phyloP scores from a whole-genome alignment of 2,888 invertebrate species.

The Melieria crassipennis region DNA sequence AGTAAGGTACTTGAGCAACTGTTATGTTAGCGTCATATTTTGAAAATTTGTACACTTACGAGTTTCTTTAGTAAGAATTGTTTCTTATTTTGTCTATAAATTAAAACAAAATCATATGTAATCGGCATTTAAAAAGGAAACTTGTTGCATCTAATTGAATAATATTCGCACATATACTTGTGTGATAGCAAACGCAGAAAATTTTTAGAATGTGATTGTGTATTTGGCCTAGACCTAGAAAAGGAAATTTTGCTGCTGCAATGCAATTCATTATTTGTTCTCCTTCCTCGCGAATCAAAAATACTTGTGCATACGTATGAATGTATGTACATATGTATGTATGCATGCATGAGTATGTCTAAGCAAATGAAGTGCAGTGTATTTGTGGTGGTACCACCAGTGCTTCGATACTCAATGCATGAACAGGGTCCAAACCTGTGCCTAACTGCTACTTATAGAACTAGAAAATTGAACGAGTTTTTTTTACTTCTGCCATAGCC shows the following conservation, averaged over 20 bases:
- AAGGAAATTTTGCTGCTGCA: slow-evolving; percentile 62
- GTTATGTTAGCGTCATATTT: too few species aligned
- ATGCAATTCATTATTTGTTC: slow-evolving; percentile 55
- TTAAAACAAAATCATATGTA: too few species aligned
- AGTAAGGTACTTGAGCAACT: too few species aligned
- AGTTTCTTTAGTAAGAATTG: too few species aligned
- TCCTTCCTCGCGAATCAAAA: slow-evolving; percentile 59
- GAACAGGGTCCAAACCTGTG: too few species aligned
- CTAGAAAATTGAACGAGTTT: too few species aligned
- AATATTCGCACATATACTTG: neutral
- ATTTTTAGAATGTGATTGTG: slow-evolving; percentile 50
- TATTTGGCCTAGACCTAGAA: slow-evolving; percentile 66
- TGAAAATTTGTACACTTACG: too few species aligned
- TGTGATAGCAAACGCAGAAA: neutral
- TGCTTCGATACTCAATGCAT: too few species aligned
- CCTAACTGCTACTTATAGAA: too few species aligned
- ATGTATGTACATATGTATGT: slow-evolving; percentile 28
- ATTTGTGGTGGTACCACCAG: neutral
- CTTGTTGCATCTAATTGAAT: slow-evolving; percentile 44
- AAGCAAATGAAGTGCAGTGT: neutral
- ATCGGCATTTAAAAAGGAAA: slow-evolving; percentile 39
- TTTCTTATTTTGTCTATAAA: too few species aligned
- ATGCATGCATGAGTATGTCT: slow-evolving; percentile 7
- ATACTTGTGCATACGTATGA: slow-evolving; percentile 41
- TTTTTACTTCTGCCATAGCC: too few species aligned